A percentile compares a stretch with the other conserved stretches of the same genome.
Evolutionary conservation across 2,888 invertebrate genomes (phyloP).

Genomic region (Pollenia griseotomentosa): DNA sequence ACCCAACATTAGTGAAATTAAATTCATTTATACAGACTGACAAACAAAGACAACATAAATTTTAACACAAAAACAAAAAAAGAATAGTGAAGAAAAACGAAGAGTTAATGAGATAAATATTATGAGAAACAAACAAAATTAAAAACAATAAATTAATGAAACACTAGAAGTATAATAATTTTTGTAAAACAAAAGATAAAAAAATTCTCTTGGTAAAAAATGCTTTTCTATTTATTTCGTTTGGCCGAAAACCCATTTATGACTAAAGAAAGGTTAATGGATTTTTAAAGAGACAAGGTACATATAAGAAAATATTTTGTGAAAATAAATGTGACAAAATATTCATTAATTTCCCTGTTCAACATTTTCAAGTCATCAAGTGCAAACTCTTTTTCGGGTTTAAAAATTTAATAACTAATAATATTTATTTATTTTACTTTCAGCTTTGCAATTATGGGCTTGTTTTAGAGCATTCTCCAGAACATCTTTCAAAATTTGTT

Average conservation of each 20-base stretch:
- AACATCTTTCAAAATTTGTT: no score
- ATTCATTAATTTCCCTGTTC: neutral
- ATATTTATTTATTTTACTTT: no score
- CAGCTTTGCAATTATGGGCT: no score
- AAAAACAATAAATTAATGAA: slow-evolving; percentile 28
- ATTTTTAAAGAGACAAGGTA: slow-evolving; percentile 61
- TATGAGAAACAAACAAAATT: slow-evolving; percentile 15
- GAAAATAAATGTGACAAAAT: slow-evolving; percentile 18
- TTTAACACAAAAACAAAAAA: neutral
- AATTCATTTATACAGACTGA: no score
- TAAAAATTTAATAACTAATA: no score
- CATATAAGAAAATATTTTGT: neutral
- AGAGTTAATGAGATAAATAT: slow-evolving; percentile 60
- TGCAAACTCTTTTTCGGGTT: no score
- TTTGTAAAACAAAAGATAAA: slow-evolving; percentile 32
- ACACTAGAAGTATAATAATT: slow-evolving; percentile 44
- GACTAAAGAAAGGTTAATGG: slow-evolving; percentile 67
- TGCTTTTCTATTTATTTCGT: slow-evolving; percentile 1
- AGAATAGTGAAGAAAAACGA: slow-evolving; percentile 14
- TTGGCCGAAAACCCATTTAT: neutral
- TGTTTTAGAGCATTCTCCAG: no score
- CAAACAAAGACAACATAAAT: neutral
- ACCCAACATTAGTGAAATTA: neutral
- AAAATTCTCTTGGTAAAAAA: slow-evolving; percentile 2
- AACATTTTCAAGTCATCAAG: no score